phyloP scores from a whole-genome alignment of 2,797 vertebrate species.

The Hozukius guyotensis region DNA sequence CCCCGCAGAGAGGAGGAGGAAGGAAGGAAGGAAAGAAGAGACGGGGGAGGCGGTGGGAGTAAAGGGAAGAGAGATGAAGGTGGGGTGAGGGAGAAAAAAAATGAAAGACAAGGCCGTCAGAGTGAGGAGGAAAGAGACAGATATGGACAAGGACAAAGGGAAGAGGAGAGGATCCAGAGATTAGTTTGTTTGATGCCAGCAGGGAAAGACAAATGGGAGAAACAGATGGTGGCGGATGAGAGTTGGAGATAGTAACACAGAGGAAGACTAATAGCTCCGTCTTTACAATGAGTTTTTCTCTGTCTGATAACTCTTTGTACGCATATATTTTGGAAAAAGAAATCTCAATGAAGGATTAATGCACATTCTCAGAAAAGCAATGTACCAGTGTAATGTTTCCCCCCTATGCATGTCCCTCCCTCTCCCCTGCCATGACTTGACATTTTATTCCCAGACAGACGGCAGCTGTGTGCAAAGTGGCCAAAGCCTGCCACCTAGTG shows the following conservation, averaged over 20 bases:
- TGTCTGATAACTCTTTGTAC: constrained; percentile 12
- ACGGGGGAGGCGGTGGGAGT: constrained; percentile 3
- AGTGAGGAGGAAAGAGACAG: background rate
- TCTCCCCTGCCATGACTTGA: constrained; percentile 58
- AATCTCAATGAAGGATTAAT: constrained; percentile 23
- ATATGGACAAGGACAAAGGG: constrained; percentile 21
- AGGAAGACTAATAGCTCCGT: background rate
- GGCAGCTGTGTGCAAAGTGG: constrained; percentile 40
- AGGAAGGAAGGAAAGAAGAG: background rate
- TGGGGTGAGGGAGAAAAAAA: background rate
- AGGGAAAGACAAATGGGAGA: background rate
- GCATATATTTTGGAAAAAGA: constrained; percentile 1
- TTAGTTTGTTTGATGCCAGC: constrained; percentile 27
- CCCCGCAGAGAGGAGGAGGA: constrained; percentile 67
- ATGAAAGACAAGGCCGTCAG: background rate
- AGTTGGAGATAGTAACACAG: background rate
- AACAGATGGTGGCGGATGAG: constrained; percentile 5
- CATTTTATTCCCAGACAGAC: constrained; percentile 52
- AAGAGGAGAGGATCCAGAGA: background rate
- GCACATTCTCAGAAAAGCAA: constrained; percentile 70
- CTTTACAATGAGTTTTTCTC: background rate
- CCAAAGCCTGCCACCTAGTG: constrained; percentile 66
- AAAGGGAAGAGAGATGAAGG: background rate
- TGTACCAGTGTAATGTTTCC: constrained; percentile 50
- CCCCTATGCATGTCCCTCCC: constrained; percentile 63